Conservation (phyloP, 2,113 vertebrate species). For the Mesembrinibis cayennensis region DNA sequence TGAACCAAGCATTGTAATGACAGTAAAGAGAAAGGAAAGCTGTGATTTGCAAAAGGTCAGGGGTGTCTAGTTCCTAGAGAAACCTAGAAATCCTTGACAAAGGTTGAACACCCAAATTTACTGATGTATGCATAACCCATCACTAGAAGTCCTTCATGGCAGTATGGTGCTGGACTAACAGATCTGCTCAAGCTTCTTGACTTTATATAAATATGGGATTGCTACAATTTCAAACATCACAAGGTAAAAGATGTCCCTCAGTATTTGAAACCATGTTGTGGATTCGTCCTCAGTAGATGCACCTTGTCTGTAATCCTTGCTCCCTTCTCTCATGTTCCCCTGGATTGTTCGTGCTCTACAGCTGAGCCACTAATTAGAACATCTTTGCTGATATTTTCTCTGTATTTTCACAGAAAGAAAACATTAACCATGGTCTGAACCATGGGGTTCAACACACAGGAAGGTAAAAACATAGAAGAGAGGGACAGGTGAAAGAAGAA, state of each 20-base stretch:
- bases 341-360: neutral
- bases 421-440: neutral
- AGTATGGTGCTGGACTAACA: neutral
- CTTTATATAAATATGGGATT: neutral
- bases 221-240: neutral
- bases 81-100: neutral
- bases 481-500: neutral
- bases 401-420: neutral
- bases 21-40: neutral
- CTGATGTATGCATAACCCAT: neutral
- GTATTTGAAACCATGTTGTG: neutral
- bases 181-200: neutral
- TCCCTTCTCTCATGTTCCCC: neutral
- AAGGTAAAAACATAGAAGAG: neutral
- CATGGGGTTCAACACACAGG: rapidly evolving
- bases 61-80: neutral
- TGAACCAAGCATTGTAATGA: neutral
- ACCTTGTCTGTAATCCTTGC: neutral
- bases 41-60: neutral
- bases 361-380: neutral
- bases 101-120: neutral
- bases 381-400: neutral
- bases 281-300: neutral
- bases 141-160: neutral
- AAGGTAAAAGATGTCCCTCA: neutral